Base-by-base conservation (phyloP, 2,113 vertebrate species). In the Passer domesticus region DNA sequence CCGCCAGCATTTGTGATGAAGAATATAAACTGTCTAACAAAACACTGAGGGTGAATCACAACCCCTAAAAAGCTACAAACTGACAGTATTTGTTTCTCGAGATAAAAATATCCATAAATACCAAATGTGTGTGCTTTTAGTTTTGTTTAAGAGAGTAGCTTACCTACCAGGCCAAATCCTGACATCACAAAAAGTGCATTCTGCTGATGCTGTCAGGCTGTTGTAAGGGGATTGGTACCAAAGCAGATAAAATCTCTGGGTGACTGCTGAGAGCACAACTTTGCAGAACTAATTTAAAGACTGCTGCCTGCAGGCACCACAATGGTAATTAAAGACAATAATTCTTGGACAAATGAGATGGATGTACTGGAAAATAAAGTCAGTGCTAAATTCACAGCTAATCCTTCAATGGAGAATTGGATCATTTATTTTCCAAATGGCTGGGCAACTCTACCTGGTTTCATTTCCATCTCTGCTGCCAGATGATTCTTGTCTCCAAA, bases 401-500 rank as follows among this genome's bases (percentile, higher is more conserved):
- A 96, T 85, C 96, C 91, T 87, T 89, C 77, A 94, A 66, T 7
- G 76, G 92, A 93, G 93, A 96, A 92, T 84, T 96, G 94, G 95
- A 95, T 75, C 89, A 5, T 85, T 94, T 92, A 81, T 96, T 97
- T 97, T 96, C 94, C 96, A 70, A 93, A 70, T 0, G 30, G 49
- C 86, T 91, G 86, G 80, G 73, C 90, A 96, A 87, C 77, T 94
- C 95, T 92, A 97, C 95, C 91, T 96, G 83, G 31, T 95, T 95
- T 90, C 70, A 44, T 94, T 96, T 97, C 96, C 96, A 96, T 89
- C 84, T 70, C 86, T 62, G 77, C 91, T 97, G 96, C 94, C 95
- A 97, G 92, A 96, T 39, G 63, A 84, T 77, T 90, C 53, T 76
- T 79, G 83, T 56, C 94, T 96, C 92, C 93, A 96, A 93, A 94